A percentile compares a stretch with the other conserved stretches of the same genome.
These are phyloP conservation scores for Tenthredo mesomela DNA, from an alignment of 2,888 invertebrate genomes.

Conservation along the genomic window DNA sequence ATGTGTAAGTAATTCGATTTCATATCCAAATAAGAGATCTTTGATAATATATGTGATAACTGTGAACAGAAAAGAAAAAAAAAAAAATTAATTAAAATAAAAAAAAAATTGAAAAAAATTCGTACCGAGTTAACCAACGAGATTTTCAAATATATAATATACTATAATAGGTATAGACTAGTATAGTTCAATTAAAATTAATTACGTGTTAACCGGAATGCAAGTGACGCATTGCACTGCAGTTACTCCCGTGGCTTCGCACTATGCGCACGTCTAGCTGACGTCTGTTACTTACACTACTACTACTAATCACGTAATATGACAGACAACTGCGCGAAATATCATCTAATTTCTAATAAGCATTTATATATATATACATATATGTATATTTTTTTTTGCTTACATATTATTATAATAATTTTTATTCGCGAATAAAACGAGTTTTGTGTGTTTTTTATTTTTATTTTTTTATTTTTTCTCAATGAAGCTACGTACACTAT, in stretches of 20 bases:
- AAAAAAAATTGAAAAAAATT: not conserved
- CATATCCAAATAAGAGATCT: not conserved
- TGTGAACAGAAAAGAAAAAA: not conserved
- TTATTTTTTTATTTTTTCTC: not conserved
- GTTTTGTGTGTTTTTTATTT: too few relatives aligned
- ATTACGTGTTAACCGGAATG: conserved; percentile 36
- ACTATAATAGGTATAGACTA: not conserved
- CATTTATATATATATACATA: not conserved
- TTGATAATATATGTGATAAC: not conserved
- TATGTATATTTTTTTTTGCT: not conserved
- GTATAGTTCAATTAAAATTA: conserved; percentile 39
- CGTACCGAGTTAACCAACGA: not conserved
- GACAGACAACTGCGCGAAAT: not conserved
- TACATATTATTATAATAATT: not conserved
- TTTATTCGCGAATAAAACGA: too few relatives aligned
- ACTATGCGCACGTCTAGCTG: not conserved
- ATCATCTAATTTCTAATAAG: not conserved
- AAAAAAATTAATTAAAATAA: not conserved
- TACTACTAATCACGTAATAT: conserved; percentile 14
- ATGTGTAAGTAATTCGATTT: not conserved
- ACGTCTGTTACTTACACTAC: conserved; percentile 15
- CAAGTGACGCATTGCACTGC: conserved; percentile 22
- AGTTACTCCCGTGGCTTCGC: not conserved
- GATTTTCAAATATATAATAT: not conserved
- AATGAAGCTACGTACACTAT: too few relatives aligned